A percentile compares a stretch with the other conserved stretches of the same genome.
These are phyloP conservation scores for Oreochromis mossambicus DNA, from an alignment of 2,797 vertebrate species.

Conservation along the genomic window DNA sequence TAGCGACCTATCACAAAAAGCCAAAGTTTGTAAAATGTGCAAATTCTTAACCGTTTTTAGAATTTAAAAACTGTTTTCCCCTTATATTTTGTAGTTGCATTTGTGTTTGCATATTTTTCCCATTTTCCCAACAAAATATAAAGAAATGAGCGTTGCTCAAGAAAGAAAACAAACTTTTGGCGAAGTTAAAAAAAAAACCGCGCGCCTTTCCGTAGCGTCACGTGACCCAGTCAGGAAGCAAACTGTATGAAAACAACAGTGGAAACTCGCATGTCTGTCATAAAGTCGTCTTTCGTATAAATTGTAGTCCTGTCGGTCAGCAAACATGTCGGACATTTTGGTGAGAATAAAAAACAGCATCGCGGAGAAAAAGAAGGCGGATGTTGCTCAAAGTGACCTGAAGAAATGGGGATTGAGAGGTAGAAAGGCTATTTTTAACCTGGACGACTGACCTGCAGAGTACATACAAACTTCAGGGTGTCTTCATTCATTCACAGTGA, in stretches of 20 bases:
- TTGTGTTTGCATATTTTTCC: not conserved
- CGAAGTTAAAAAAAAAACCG: accelerated
- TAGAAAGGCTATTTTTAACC: not conserved
- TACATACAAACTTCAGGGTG: not conserved
- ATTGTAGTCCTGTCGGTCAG: not conserved
- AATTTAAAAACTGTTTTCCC: accelerated
- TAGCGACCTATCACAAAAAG: not conserved
- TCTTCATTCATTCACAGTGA: not conserved
- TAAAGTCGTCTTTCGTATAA: no score
- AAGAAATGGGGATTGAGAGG: conserved; percentile 72
- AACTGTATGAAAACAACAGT: not conserved
- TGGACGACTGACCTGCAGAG: not conserved
- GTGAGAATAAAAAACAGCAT: conserved; percentile 37
- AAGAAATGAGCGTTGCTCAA: not conserved
- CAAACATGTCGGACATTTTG: conserved; percentile 62
- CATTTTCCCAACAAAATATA: not conserved
- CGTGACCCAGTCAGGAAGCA: conserved; percentile 38
- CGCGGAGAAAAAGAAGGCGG: conserved; percentile 36
- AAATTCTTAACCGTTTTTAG: not conserved
- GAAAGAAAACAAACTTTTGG: not conserved
- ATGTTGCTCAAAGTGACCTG: conserved; percentile 57
- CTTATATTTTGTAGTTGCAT: not conserved
- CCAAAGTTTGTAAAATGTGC: not conserved
- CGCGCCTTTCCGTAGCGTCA: not conserved
- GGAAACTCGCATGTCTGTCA: not conserved